Percentiles rank a stretch among this genome's conserved stretches.
phyloP scores from a whole-genome alignment of 2,113 vertebrate genomes.

The Cynoglossus semilaevis region DNA sequence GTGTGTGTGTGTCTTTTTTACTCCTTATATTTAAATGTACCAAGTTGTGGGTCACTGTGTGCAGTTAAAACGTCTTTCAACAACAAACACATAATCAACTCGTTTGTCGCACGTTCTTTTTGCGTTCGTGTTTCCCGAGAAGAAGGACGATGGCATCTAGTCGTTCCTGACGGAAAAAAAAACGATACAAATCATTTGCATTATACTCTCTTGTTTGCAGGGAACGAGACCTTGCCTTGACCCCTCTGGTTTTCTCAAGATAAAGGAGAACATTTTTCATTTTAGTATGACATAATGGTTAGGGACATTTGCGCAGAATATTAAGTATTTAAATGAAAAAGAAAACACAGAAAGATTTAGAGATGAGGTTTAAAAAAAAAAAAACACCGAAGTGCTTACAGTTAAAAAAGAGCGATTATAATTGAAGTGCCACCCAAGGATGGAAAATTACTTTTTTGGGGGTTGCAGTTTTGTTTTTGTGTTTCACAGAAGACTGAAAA shows the following conservation, averaged over 20 bases:
- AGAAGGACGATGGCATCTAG: too few relatives aligned
- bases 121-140: too few relatives aligned
- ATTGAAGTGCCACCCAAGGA: not conserved
- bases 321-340: not conserved
- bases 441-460: too few relatives aligned
- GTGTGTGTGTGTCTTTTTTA: too few relatives aligned
- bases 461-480: too few relatives aligned
- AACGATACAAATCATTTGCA: conserved; percentile 41
- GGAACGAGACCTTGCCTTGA: not conserved
- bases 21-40: too few relatives aligned
- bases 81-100: conserved; percentile 56
- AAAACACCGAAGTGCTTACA: conserved; percentile 3
- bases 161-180: conserved; percentile 43
- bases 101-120: conserved; percentile 52
- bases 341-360: not conserved
- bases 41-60: conserved; percentile 25
- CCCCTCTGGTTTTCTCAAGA: too few relatives aligned
- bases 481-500: too few relatives aligned
- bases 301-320: conserved; percentile 8
- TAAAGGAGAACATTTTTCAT: conserved; percentile 22
- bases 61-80: conserved; percentile 47
- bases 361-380: not conserved
- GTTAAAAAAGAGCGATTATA: conserved; percentile 7
- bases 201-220: conserved; percentile 28
- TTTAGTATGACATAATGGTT: conserved; percentile 9